A percentile compares a stretch with the other conserved stretches of the same genome.
These are phyloP conservation scores for Pasiphila rectangulata DNA, from an alignment of 2,888 invertebrate genomes.

Conservation along the genomic window DNA sequence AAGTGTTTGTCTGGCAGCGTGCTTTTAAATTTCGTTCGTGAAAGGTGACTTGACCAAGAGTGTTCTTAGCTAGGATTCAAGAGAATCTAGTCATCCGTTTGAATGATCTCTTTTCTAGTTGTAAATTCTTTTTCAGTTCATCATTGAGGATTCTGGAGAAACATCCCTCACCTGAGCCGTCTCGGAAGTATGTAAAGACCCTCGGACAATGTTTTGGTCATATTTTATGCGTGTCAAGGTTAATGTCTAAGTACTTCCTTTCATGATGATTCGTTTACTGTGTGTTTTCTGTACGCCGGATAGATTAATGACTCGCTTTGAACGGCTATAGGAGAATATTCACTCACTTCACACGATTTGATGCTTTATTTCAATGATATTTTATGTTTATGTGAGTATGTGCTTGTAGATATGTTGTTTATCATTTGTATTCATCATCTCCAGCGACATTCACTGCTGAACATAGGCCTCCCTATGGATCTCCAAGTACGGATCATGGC, in stretches of 20 bases:
- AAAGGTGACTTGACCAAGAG: too few species aligned
- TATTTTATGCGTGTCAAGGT: slow-evolving; percentile 57
- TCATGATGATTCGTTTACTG: slow-evolving; percentile 17
- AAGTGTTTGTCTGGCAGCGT: too few species aligned
- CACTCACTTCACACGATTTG: neutral
- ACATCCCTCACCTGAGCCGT: neutral
- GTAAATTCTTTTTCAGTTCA: neutral
- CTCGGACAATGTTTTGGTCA: slow-evolving; percentile 30
- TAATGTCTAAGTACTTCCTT: slow-evolving; percentile 38
- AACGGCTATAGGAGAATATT: neutral
- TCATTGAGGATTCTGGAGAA: neutral
- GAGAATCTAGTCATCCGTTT: too few species aligned
- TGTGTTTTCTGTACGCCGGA: slow-evolving; percentile 8
- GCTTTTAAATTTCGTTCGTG: too few species aligned
- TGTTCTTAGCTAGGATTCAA: too few species aligned
- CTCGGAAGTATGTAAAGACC: neutral
- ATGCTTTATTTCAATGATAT: neutral
- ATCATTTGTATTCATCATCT: too few species aligned
- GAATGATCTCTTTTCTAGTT: too few species aligned
- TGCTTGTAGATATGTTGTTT: too few species aligned
- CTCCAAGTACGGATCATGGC: too few species aligned
- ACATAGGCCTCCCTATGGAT: too few species aligned
- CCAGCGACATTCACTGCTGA: too few species aligned
- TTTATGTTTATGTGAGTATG: slow-evolving; percentile 1
- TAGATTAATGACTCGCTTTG: slow-evolving; percentile 4